These are phyloP conservation scores for Sebastes iracundus DNA, from an alignment of 2,797 vertebrate genomes.

Conservation along the genomic window DNA sequence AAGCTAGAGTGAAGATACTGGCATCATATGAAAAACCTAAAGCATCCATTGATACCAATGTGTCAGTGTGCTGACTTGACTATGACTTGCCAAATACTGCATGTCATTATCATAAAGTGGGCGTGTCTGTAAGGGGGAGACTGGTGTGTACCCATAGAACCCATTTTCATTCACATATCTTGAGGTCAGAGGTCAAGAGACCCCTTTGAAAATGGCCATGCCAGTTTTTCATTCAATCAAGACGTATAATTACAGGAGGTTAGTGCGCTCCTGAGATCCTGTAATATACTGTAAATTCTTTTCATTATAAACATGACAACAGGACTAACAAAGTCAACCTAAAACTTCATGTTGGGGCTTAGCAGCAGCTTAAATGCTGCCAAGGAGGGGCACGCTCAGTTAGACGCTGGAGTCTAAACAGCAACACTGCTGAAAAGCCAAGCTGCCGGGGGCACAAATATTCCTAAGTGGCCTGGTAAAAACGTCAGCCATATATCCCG, in stretches of 20 bases:
- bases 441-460: conserved; percentile 40
- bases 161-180: too few relatives aligned
- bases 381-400: conserved; percentile 28
- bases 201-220: too few relatives aligned
- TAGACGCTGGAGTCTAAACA: conserved; percentile 12
- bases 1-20: too few relatives aligned
- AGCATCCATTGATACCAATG: too few relatives aligned
- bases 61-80: too few relatives aligned
- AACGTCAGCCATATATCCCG: conserved; percentile 32
- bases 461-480: conserved; percentile 42
- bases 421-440: conserved; percentile 42
- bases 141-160: too few relatives aligned
- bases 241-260: not conserved
- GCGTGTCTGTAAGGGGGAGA: too few relatives aligned
- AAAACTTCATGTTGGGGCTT: conserved; percentile 3
- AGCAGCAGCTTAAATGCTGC: conserved; percentile 17
- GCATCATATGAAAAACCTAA: too few relatives aligned
- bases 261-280: not conserved
- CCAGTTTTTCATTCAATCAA: not conserved
- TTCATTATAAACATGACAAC: conserved; percentile 18
- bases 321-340: conserved; percentile 1
- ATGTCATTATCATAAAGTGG: too few relatives aligned
- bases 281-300: not conserved
- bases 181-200: too few relatives aligned
- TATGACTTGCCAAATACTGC: too few relatives aligned